These are phyloP conservation scores for Spongilla lacustris DNA, from an alignment of 37 sponge, comb jelly and placozoan species.

Conservation along the genomic window DNA sequence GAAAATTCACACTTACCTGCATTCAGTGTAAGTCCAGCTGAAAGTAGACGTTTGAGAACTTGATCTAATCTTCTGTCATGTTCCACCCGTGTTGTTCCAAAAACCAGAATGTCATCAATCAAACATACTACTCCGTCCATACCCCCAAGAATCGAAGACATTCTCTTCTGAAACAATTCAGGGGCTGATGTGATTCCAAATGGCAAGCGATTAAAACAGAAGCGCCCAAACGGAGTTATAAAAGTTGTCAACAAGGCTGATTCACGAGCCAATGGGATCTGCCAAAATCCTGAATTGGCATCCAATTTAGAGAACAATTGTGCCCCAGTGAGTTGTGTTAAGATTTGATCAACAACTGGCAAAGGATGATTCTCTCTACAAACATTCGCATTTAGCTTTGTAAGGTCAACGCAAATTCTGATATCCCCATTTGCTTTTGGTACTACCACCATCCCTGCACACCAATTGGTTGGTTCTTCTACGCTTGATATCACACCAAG, in stretches of 20 bases:
- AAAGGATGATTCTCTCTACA: constrained; percentile 7
- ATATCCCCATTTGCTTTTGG: constrained; percentile 19
- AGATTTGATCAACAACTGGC: neutral
- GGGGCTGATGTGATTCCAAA: no score
- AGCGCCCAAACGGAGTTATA: no score
- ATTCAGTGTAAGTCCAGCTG: constrained; percentile 31
- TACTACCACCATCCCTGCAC: constrained; percentile 33
- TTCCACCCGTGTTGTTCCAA: constrained; percentile 26
- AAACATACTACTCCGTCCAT: no score
- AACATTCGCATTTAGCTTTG: constrained; percentile 18
- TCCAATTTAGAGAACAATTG: no score
- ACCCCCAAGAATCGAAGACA: no score
- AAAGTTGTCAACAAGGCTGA: constrained; percentile 25
- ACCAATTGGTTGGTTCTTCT: constrained; percentile 32
- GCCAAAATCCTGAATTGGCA: no score
- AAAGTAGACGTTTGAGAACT: neutral
- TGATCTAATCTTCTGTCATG: constrained; percentile 28
- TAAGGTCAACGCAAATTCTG: constrained; percentile 36
- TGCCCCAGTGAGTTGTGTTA: constrained; percentile 11
- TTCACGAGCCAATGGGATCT: constrained; percentile 1
- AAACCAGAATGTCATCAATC: no score
- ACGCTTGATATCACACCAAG: constrained; percentile 10
- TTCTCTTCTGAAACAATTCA: no score
- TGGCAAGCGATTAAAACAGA: no score
- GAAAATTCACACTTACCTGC: constrained; percentile 43